Evolutionary conservation across 2,797 vertebrate genomes (phyloP).

Genomic region (Uromys caudimaculatus): DNA sequence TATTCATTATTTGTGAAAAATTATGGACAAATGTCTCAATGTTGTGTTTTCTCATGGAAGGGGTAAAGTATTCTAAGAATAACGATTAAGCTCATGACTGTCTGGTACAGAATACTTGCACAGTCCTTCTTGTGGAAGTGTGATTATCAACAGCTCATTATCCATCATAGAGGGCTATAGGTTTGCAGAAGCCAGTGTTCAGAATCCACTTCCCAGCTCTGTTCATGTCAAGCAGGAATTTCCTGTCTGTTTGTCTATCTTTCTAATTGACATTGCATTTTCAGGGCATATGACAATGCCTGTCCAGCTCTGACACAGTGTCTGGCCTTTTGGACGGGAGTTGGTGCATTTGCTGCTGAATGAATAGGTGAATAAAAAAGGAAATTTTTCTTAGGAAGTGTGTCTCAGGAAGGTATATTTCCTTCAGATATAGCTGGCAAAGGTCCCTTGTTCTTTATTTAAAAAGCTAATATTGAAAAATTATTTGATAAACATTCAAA

Average conservation of each 20-base stretch:
- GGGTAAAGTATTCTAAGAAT: neutral
- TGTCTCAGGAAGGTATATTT: neutral
- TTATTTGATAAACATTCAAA: slow-evolving; percentile 23
- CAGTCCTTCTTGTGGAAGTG: neutral
- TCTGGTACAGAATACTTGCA: neutral
- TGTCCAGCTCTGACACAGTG: too few relatives aligned
- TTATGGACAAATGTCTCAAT: neutral
- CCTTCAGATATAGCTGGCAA: neutral
- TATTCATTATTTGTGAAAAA: neutral
- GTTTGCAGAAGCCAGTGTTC: neutral
- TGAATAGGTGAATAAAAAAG: neutral
- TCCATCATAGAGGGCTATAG: neutral
- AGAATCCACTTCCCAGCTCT: neutral
- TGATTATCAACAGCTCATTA: neutral
- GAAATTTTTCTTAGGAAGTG: neutral
- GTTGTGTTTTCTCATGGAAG: neutral
- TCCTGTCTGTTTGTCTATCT: neutral
- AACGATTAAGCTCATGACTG: neutral
- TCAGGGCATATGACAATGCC: neutral
- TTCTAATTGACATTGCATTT: neutral
- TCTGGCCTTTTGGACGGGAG: neutral
- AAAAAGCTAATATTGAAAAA: neutral
- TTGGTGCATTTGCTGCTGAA: neutral
- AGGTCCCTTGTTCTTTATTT: neutral
- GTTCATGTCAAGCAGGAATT: neutral